Evolutionary conservation across 1,140 invertebrate genomes (phyloP), one percentile per base, ranked within the genome.

Genomic region (Proales similis): DNA sequence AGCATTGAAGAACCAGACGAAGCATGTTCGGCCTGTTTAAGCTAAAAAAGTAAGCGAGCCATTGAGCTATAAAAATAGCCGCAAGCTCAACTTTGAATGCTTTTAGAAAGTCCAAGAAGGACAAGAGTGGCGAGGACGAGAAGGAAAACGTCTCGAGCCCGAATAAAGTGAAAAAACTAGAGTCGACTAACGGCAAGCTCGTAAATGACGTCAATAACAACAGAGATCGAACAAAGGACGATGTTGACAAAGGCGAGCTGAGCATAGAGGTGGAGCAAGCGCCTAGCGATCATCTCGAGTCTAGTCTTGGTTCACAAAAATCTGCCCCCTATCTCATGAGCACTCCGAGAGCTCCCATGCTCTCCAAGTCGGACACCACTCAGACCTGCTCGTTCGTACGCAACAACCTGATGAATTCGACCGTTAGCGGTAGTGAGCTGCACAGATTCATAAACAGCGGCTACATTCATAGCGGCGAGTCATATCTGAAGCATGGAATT

Each of bases 11-110:
- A n/a, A n/a, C n/a, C n/a, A n/a, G n/a, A n/a, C 19, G 12, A 17
- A 57, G 45, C 26, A 57, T 57, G 51, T 57, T 57, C 17, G 45
- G 51, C 51, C 30, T 57, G 19, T 57, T 57, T 17, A 57, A 57
- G 38, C 51, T 57, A 12, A 57, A 57, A 57, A 57, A 57, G 51
- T 57, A 39, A 22, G 14, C 22, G n/a, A n/a, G n/a, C n/a, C n/a
- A 20, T n/a, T 38, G 27, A 36, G 14, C 9, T 36, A 36, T 9
- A 36, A 9, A 32, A 36, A 33, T 36, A 33, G 26, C 11, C 11
- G n/a, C 6, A 30, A 5, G 9, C 33, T 48, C 33, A 30, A 11
- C 29, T 53, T 22, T n/a, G 24, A 20, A 33, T 49, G 17, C 4
- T 14, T 26, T 19, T 36, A 57, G 51, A 42, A 57, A 57, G 32